Percentiles rank a stretch among this genome's conserved stretches.
These are phyloP conservation scores for Bombus affinis DNA, from an alignment of 1,140 invertebrate species.

Conservation along the genomic window DNA sequence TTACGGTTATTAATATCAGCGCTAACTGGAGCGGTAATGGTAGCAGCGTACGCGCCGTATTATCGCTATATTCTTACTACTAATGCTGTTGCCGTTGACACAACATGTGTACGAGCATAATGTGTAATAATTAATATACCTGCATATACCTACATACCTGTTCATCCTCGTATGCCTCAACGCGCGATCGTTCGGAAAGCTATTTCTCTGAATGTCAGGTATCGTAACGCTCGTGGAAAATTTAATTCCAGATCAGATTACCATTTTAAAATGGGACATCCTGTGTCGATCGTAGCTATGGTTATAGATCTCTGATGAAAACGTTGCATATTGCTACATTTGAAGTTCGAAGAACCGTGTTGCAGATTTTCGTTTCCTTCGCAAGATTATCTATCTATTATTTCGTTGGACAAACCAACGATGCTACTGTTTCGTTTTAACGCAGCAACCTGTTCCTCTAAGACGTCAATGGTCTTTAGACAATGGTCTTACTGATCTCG, in stretches of 20 bases:
- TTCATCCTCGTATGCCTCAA: neutral
- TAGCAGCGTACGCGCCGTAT: neutral
- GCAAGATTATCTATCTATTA: no score
- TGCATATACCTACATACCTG: neutral
- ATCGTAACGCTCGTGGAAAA: neutral
- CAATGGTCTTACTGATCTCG: no score
- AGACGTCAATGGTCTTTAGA: no score
- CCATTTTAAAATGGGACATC: neutral
- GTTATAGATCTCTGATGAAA: no score
- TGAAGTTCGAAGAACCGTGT: no score
- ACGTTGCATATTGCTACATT: no score
- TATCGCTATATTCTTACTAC: slow-evolving; percentile 7
- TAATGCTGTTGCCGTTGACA: neutral
- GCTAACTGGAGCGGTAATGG: neutral
- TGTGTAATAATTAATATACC: slow-evolving; percentile 1
- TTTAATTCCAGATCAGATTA: neutral
- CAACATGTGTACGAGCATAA: no score
- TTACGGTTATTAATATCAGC: slow-evolving; percentile 14
- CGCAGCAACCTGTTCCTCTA: no score
- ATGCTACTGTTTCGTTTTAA: no score
- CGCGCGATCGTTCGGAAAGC: neutral
- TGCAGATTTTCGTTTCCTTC: no score
- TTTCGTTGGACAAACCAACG: no score
- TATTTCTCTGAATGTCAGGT: neutral
- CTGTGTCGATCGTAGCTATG: no score